Evolutionary conservation across 2,797 vertebrate species (phyloP), one percentile per base, ranked within the genome.

Genomic region (Cichlasoma orientale): DNA sequence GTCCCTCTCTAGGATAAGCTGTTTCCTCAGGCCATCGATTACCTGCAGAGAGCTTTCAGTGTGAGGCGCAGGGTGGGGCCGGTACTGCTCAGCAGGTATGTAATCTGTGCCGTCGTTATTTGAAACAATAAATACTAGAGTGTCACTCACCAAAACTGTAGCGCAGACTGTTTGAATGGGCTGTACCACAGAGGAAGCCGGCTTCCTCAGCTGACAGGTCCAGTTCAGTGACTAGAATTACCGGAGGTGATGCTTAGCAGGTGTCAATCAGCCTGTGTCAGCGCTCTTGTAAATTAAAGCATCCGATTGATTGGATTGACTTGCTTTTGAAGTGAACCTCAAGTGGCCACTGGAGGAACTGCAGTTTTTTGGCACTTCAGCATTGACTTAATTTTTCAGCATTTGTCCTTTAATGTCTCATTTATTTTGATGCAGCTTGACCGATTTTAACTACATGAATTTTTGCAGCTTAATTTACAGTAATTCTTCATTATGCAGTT

Each of bases 1-100:
- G 27, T 55, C 7, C 50, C 16, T 66, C 41, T 18, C 77, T 89
- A 99, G 98, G 96, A 96, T 79, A 97, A 97, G 80, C 96, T 99
- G 84, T 99, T 99, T 66, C 98, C 98, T 80, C 97, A 97, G 96
- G 98, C 98, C 74, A 97, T 99, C 79, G 97, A 97, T 80, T 99
- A 97, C 78, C 93, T 99, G 85, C 97, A 99, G 94, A 96, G 95
- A 88, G 97, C 96, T 0, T 97, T 99, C 85, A 96, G 97, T 78
- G 97, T 99, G 72, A 95, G 97, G 21, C 96, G 91, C 80, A 94
- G 96, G 68, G 94, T 94, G 0, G 96, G 97, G 38, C 95, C 96
- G 7, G 95, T 99, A 77, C 93, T 98, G 72, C 95, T 99, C 59
- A 98, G 96, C 96, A 98, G 98, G 98, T 99, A 86, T 10, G 59